phyloP scores from a whole-genome alignment of 2,113 vertebrate species.

The Urocolius indicus region DNA sequence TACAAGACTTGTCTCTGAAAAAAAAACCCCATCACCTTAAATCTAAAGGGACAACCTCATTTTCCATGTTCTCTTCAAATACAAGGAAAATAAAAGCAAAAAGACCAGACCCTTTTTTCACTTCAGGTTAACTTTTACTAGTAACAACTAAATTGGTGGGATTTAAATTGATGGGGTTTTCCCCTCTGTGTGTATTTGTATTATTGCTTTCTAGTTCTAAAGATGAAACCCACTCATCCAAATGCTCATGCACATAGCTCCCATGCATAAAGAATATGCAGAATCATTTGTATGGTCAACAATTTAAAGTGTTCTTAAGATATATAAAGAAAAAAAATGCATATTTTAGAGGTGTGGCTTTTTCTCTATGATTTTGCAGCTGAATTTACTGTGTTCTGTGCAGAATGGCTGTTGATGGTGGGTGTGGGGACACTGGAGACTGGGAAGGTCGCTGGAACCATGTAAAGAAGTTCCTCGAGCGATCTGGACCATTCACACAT shows the following conservation, averaged over 20 bases:
- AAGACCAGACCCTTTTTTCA: not conserved
- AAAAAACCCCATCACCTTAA: not conserved
- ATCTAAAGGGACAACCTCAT: not conserved
- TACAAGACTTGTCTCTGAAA: not conserved
- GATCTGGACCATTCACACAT: slow-evolving; percentile 96
- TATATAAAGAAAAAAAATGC: not conserved
- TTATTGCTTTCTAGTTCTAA: not conserved
- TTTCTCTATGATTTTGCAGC: slow-evolving; percentile 76
- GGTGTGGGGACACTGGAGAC: slow-evolving; percentile 87
- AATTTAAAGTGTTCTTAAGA: not conserved
- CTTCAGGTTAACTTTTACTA: slow-evolving; percentile 50
- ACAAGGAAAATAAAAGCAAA: not conserved
- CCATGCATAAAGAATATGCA: not conserved
- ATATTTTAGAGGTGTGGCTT: slow-evolving; percentile 34
- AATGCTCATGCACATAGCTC: not conserved
- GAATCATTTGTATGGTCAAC: not conserved
- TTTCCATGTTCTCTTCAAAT: not conserved
- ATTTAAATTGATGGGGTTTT: not conserved
- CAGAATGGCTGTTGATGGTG: slow-evolving; percentile 98
- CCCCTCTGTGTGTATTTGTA: not conserved
- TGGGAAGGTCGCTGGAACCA: slow-evolving; percentile 99
- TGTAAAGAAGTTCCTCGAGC: slow-evolving; percentile 96
- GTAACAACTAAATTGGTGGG: not conserved
- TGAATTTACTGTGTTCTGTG: slow-evolving; percentile 84
- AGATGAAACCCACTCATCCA: not conserved